Evolutionary conservation across 2,113 vertebrate species (phyloP).

Genomic region (Lagopus leucura): DNA sequence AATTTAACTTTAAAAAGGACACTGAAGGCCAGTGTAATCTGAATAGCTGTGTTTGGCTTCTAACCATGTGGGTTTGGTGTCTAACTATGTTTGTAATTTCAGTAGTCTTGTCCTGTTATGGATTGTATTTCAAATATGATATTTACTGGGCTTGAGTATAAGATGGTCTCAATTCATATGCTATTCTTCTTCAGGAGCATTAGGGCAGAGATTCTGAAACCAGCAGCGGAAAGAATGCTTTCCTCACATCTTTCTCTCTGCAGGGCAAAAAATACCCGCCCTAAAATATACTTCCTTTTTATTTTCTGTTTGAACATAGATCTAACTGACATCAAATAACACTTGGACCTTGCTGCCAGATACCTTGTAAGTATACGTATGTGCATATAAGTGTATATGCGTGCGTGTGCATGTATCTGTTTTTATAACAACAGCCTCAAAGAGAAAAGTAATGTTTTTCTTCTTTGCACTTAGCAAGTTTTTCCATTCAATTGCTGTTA

Average conservation of each 20-base stretch:
- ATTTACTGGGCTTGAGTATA: not conserved
- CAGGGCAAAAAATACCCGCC: not conserved
- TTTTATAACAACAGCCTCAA: not conserved
- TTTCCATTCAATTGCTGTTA: not conserved
- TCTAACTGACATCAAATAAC: not conserved
- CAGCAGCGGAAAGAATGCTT: not conserved
- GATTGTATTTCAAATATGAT: not conserved
- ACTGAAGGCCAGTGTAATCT: not conserved
- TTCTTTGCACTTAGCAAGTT: not conserved
- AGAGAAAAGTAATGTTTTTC: not conserved
- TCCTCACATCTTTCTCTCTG: not conserved
- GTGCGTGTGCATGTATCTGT: rapidly evolving
- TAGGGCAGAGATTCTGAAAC: not conserved
- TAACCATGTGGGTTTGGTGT: not conserved
- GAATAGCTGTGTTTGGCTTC: not conserved
- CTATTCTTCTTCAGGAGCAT: not conserved
- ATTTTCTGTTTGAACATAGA: not conserved
- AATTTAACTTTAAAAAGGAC: not conserved
- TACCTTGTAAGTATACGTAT: conserved; percentile 43
- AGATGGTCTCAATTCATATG: not conserved
- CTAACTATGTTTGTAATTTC: not conserved
- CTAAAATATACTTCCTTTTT: not conserved
- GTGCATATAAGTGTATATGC: too few relatives aligned
- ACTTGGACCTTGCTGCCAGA: not conserved
- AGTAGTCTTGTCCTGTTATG: not conserved